Evolutionary conservation across 2,888 invertebrate species (phyloP).

Genomic region (Lordiphosa andalusiaca): DNA sequence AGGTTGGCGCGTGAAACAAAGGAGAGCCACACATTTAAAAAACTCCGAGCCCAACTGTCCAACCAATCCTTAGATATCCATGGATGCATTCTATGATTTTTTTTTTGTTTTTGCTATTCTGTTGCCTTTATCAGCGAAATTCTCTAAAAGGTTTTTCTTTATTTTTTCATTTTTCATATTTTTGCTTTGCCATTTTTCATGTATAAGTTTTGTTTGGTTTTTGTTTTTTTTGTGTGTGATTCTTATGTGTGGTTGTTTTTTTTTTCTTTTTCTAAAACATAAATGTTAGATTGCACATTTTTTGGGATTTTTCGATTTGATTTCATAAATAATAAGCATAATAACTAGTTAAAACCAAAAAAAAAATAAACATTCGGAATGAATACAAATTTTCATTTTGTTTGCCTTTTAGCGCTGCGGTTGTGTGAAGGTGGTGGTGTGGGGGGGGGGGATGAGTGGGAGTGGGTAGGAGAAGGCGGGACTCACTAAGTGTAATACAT

Average conservation of each 20-base stretch:
- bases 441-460: constrained; percentile 8
- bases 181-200: constrained; percentile 43
- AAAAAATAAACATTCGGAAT: constrained; percentile 53
- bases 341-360: constrained; percentile 50
- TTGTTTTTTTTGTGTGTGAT: constrained; percentile 28
- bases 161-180: constrained; percentile 44
- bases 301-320: constrained; percentile 42
- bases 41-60: no score
- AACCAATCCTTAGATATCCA: no score
- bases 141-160: constrained; percentile 72
- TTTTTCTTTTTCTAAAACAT: constrained; percentile 36
- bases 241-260: constrained; percentile 36
- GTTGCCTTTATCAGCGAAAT: constrained; percentile 73
- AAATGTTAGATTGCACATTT: constrained; percentile 62
- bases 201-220: constrained; percentile 37
- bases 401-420: constrained; percentile 62
- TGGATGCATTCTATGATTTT: background rate
- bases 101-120: constrained; percentile 55
- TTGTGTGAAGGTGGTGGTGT: constrained; percentile 11
- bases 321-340: constrained; percentile 58
- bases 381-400: constrained; percentile 51
- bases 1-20: no score
- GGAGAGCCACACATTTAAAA: no score
- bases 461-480: constrained; percentile 15
- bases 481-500: constrained; percentile 68